Conservation (phyloP, 2,888 invertebrate species). For the Troides oblongomaculatus region DNA sequence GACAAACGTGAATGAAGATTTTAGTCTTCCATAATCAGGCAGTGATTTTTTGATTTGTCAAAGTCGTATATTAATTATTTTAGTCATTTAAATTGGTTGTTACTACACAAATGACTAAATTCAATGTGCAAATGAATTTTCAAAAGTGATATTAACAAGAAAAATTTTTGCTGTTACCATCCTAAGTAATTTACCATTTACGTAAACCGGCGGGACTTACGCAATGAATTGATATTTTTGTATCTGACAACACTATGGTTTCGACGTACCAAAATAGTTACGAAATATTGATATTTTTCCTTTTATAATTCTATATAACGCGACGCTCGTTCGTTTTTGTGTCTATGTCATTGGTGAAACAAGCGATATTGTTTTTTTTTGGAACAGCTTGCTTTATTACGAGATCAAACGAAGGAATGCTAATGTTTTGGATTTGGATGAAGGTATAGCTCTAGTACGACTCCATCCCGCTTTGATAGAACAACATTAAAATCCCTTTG, state of each 20-base stretch:
- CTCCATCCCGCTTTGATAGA: not conserved
- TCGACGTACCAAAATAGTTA: constrained; percentile 10
- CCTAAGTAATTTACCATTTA: not conserved
- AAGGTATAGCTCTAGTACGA: not conserved
- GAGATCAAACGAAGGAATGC: not conserved
- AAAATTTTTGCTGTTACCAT: not conserved
- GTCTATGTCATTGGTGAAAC: too few species aligned
- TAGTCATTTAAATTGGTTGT: too few species aligned
- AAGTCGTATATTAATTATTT: too few species aligned
- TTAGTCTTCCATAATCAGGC: too few species aligned
- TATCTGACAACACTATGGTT: constrained; percentile 4
- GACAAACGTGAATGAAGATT: too few species aligned
- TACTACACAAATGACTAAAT: too few species aligned
- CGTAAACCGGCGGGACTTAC: constrained; percentile 1
- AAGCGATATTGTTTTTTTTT: too few species aligned
- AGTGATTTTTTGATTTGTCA: too few species aligned
- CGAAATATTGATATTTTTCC: not conserved
- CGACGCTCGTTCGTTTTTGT: too few species aligned
- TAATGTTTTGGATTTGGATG: not conserved
- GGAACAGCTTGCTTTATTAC: too few species aligned
- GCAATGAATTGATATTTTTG: constrained; percentile 1
- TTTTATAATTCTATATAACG: too few species aligned
- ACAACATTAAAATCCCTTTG: not conserved
- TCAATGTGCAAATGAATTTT: not conserved
- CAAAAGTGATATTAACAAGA: not conserved